phyloP scores from a whole-genome alignment of 2,888 invertebrate species.

The Amiota communis region DNA sequence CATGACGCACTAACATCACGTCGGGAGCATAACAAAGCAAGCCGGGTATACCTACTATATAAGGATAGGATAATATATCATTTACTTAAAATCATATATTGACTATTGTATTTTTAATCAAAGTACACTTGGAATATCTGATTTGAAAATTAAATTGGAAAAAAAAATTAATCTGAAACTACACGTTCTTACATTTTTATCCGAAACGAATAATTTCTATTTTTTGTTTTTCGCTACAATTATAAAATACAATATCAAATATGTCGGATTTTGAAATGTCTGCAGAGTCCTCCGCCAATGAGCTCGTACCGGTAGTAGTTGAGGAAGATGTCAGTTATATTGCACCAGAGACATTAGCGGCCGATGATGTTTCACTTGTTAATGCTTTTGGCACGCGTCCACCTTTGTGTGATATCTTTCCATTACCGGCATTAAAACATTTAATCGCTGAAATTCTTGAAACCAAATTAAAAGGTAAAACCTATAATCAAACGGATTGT shows the following conservation, averaged over 20 bases:
- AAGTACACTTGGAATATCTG: too few species aligned
- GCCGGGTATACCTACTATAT: too few species aligned
- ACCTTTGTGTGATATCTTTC: conserved; percentile 56
- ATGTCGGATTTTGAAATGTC: background rate
- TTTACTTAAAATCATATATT: too few species aligned
- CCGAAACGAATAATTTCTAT: background rate
- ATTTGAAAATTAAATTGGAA: too few species aligned
- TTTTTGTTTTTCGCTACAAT: background rate
- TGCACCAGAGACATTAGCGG: background rate
- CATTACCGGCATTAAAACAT: conserved; percentile 49
- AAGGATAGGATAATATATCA: too few species aligned
- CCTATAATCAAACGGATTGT: conserved; percentile 62
- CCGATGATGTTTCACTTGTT: background rate
- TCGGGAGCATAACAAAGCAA: too few species aligned
- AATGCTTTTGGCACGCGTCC: conserved; percentile 57
- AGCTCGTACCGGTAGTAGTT: background rate
- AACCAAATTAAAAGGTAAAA: conserved; percentile 64
- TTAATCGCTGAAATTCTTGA: conserved; percentile 54
- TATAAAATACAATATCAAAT: background rate
- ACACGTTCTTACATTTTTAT: too few species aligned
- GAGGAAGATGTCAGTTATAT: background rate
- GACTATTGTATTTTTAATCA: too few species aligned
- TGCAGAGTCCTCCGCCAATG: background rate
- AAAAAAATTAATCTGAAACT: too few species aligned
- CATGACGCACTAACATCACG: too few species aligned